phyloP scores from a whole-genome alignment of 2,113 vertebrate species.

The Mus musculus region GRCm39 chr5:65702501-65703000 shows the following conservation, averaged over 20 bases:
- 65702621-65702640: no score
- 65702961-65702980: not conserved
- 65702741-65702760: not conserved
- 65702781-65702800: not conserved
- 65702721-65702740: not conserved
- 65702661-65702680: not conserved
- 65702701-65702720: not conserved
- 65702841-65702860: not conserved
- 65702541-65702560: not conserved
- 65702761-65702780: not conserved
- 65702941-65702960: not conserved
- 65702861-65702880: not conserved
- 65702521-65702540: not conserved
- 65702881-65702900: not conserved
- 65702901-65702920: not conserved
- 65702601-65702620: no score
- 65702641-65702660: not conserved
- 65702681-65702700: not conserved
- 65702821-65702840: not conserved
- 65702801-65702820: not conserved
- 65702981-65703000: not conserved
- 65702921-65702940: not conserved
- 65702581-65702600: not conserved
- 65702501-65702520: not conserved
- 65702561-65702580: not conserved